phyloP scores from a whole-genome alignment of 2,113 vertebrate species.

The Nothocercus nigrocapillus region DNA sequence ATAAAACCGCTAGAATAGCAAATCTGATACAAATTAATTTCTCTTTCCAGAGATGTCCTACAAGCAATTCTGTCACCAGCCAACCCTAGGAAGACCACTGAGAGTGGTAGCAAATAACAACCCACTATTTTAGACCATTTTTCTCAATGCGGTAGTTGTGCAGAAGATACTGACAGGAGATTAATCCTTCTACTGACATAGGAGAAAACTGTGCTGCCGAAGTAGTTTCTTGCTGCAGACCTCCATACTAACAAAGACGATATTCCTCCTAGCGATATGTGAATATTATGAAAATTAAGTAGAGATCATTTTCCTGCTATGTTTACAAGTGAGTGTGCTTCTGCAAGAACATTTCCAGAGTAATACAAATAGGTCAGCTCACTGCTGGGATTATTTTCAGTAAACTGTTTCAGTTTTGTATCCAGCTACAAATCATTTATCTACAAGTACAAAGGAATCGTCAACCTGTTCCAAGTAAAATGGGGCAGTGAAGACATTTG shows the following conservation, averaged over 20 bases:
- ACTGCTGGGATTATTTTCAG: constrained; percentile 7
- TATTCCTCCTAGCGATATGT: not conserved
- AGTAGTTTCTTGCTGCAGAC: not conserved
- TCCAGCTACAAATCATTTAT: not conserved
- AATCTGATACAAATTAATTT: not conserved
- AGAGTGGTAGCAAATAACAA: not conserved
- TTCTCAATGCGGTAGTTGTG: not conserved
- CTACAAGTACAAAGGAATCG: not conserved
- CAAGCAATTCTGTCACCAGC: not conserved
- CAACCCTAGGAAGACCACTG: not conserved
- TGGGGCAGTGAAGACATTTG: not conserved
- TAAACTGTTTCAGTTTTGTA: constrained; percentile 2
- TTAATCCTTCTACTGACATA: not conserved
- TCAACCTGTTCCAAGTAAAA: not conserved
- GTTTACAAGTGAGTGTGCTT: not conserved
- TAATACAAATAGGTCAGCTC: constrained; percentile 5
- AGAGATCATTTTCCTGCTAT: not conserved
- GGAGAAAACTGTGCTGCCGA: not conserved
- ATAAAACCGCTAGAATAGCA: not conserved
- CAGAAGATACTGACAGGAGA: not conserved
- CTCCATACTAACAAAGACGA: not conserved
- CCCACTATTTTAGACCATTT: not conserved
- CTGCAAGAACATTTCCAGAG: not conserved
- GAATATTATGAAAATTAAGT: constrained; percentile 20
- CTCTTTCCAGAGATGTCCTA: not conserved